A percentile compares a stretch with the other conserved stretches of the same genome.
Evolutionary conservation across 2,797 vertebrate genomes (phyloP).

Genomic region (Tapera naevia): DNA sequence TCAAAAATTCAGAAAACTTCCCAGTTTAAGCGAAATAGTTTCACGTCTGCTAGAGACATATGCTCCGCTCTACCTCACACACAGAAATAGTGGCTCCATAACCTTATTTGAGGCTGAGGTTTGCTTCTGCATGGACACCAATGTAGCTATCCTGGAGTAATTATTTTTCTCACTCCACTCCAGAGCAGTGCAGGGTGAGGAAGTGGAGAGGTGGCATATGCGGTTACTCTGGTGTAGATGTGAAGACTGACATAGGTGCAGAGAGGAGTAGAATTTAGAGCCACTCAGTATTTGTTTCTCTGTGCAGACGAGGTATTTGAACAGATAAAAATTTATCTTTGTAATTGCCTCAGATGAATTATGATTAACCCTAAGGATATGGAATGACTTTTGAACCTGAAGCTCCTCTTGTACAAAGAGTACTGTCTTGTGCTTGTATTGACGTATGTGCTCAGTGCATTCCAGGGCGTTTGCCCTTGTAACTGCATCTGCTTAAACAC

Average conservation of each 20-base stretch:
- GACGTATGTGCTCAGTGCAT: neutral
- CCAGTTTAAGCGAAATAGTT: neutral
- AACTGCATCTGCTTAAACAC: neutral
- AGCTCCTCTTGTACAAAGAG: neutral
- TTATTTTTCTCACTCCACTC: neutral
- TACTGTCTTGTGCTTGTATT: constrained; percentile 20
- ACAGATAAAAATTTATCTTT: neutral
- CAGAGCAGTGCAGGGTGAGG: neutral
- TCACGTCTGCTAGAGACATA: neutral
- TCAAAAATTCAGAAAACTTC: neutral
- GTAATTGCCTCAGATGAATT: constrained; percentile 1
- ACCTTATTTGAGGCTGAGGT: neutral
- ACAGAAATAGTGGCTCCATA: neutral
- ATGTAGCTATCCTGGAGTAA: neutral
- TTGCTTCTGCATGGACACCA: neutral
- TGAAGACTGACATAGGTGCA: fast-evolving
- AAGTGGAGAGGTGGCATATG: neutral
- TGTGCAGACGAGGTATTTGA: neutral
- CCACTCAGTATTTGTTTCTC: neutral
- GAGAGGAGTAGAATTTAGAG: neutral
- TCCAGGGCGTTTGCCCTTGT: neutral
- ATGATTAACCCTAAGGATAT: neutral
- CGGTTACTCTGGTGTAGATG: neutral
- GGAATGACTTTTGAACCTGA: neutral
- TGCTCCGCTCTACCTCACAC: neutral